Conservation (phyloP, 2,888 invertebrate species). For the Archips xylosteana region DNA sequence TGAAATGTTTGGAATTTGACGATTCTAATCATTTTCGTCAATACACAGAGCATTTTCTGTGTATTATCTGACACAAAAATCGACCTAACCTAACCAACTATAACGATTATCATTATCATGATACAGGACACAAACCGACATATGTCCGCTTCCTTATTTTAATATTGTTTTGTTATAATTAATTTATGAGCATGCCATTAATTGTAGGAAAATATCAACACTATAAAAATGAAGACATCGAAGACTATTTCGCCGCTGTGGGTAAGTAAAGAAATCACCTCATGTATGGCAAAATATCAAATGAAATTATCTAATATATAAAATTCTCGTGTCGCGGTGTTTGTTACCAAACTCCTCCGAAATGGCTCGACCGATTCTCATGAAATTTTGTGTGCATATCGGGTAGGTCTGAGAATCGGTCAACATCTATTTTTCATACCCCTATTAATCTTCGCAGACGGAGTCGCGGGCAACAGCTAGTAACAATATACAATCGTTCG, state of each 20-base stretch:
- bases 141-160: background rate
- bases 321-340: too few relatives aligned
- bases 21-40: background rate
- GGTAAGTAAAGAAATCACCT: constrained; percentile 62
- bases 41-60: background rate
- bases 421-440: too few relatives aligned
- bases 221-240: constrained; percentile 82
- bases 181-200: background rate
- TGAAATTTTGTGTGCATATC: too few relatives aligned
- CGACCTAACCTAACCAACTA: background rate
- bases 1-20: background rate
- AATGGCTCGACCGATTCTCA: too few relatives aligned
- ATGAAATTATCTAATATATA: too few relatives aligned
- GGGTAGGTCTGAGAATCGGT: too few relatives aligned
- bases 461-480: too few relatives aligned
- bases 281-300: background rate
- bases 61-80: background rate
- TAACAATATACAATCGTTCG: too few relatives aligned
- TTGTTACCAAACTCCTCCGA: too few relatives aligned
- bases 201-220: constrained; percentile 77
- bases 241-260: constrained; percentile 80
- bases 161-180: background rate
- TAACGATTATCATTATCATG: background rate
- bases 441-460: too few relatives aligned
- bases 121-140: background rate